phyloP scores from a whole-genome alignment of 2,797 vertebrate genomes.

The Dermochelys coriacea region DNA sequence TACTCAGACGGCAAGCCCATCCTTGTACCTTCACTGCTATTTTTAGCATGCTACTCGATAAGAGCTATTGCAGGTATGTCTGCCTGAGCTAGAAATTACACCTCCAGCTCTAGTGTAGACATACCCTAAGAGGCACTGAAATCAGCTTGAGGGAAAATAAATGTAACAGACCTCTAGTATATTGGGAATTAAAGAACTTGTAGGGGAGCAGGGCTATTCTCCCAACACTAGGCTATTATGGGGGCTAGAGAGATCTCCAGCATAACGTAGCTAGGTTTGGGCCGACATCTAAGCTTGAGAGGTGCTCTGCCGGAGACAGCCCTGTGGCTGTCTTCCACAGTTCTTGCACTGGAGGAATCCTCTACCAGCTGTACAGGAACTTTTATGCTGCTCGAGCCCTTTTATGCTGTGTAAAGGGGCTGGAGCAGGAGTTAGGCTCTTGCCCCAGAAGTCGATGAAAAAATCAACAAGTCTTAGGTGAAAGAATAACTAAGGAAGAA shows the following conservation, averaged over 20 bases:
- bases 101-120: not conserved
- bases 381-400: not conserved
- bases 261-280: not conserved
- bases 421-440: not conserved
- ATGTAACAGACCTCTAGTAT: not conserved
- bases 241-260: not conserved
- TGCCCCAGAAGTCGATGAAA: not conserved
- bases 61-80: not conserved
- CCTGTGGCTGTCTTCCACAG: not conserved
- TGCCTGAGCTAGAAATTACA: not conserved
- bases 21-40: not conserved
- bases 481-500: not conserved
- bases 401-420: not conserved
- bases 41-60: not conserved
- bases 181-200: not conserved
- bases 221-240: not conserved
- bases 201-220: not conserved
- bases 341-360: not conserved
- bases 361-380: not conserved
- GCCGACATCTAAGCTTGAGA: not conserved
- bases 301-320: not conserved
- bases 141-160: conserved; percentile 40
- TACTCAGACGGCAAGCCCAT: not conserved
- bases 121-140: not conserved
- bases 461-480: not conserved